Base-by-base conservation (phyloP, 2,888 invertebrate species). In the Oeneis ivallda region DNA sequence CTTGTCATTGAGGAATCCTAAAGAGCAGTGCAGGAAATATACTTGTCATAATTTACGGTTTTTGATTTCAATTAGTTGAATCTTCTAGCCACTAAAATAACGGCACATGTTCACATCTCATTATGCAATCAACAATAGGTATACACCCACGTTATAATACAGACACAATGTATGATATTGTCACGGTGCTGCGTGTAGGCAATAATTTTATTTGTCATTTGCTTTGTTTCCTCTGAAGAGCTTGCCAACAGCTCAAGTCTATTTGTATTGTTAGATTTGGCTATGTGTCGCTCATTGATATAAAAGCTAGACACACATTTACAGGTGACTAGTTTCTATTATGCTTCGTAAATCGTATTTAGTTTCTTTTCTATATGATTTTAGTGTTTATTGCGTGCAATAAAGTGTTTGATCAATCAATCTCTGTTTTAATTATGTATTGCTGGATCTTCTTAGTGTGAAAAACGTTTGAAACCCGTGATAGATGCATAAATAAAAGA, bases 191-290 rank as follows among this genome's bases (percentile, higher is more conserved):
- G 68, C 76, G 70, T 73, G 73, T 77, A 68, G 67, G 73, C 71
- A 74, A 79, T 81, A 79, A 83, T 83, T 80, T 82, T 79, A 78
- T 83, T 79, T 80, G 80, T 79, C 79, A 74, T 72, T 70, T 67
- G 75, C 85, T 86, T 85, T 87, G 86, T 86, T 79, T 77, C 77
- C 74, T 70, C 72, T 67, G 76, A 73, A 74, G 68, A 68, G 56
- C 69, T 78, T 84, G 85, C 84, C 86, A 86, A 85, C 82, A 79
- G 72, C 72, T 72, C 69, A 7, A 71, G 73, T 78, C 80, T 82
- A 84, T 85, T 83, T 85, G 81, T 80, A 67, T 57, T 60, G 65
- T 67, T 54, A 53, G 53, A 62, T 62, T 56, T 45, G 54, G 34
- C 43, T 26, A 34, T 54, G 53, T 45, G 32, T 11, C 32, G 41